These are phyloP conservation scores for Drosophila triauraria DNA, from an alignment of 1,140 invertebrate species.

Conservation along the genomic window DNA sequence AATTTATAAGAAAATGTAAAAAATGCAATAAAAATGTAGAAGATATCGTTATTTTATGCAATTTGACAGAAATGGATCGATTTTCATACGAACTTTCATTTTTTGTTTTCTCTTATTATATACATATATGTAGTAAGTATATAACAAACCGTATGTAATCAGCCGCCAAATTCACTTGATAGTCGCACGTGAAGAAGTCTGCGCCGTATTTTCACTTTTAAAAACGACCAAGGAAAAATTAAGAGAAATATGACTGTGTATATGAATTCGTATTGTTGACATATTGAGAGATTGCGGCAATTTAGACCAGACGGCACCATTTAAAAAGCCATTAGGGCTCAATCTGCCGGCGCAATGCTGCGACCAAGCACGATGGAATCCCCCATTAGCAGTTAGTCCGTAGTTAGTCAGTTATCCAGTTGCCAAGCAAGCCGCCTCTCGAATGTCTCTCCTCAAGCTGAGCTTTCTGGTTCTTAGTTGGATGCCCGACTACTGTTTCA, in stretches of 20 bases:
- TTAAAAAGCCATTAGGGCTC: slow-evolving; percentile 55
- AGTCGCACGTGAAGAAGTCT: slow-evolving; percentile 51
- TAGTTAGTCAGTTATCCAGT: slow-evolving; percentile 13
- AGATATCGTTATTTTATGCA: too few species aligned
- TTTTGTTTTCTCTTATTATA: too few species aligned
- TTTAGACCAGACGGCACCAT: slow-evolving; percentile 52
- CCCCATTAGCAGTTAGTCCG: slow-evolving; percentile 27
- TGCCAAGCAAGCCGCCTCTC: slow-evolving; percentile 17
- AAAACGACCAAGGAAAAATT: slow-evolving; percentile 25
- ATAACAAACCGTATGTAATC: too few species aligned
- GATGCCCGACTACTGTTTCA: neutral
- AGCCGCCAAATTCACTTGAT: slow-evolving; percentile 61
- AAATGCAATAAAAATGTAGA: too few species aligned
- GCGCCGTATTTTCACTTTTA: slow-evolving; percentile 26
- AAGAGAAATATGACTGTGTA: slow-evolving; percentile 3
- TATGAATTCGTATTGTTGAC: slow-evolving; percentile 41
- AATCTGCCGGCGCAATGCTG: slow-evolving; percentile 23
- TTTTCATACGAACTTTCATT: too few species aligned
- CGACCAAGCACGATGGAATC: slow-evolving; percentile 28
- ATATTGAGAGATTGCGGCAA: slow-evolving; percentile 51
- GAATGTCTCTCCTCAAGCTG: slow-evolving; percentile 23
- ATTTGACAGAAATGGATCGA: too few species aligned
- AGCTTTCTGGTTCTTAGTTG: slow-evolving; percentile 10
- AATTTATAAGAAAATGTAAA: too few species aligned
- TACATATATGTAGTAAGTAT: slow-evolving; percentile 9